These are phyloP conservation scores for Tachystola acroxantha DNA, from an alignment of 2,888 invertebrate genomes.

Conservation along the genomic window DNA sequence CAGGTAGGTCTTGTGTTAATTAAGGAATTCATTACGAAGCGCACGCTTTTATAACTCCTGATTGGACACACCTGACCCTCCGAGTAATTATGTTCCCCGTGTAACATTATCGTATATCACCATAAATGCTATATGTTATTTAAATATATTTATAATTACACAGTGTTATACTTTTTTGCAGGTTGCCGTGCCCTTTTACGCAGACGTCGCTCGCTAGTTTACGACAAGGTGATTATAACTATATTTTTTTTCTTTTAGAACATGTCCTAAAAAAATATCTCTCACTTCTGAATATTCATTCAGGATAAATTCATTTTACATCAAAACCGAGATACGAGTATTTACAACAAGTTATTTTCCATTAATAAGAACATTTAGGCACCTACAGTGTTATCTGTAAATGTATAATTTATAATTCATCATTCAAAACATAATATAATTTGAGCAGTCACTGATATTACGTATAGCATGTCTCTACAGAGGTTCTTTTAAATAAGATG, in stretches of 20 bases:
- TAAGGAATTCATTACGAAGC: constrained; percentile 5
- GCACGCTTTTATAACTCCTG: constrained; percentile 28
- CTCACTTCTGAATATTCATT: too few relatives aligned
- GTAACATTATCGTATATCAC: constrained; percentile 19
- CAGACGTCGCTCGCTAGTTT: constrained; percentile 88
- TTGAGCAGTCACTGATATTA: constrained; percentile 14
- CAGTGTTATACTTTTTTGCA: constrained; percentile 66
- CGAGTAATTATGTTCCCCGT: constrained; percentile 24
- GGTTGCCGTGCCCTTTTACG: constrained; percentile 89
- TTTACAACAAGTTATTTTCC: too few relatives aligned
- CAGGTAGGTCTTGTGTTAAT: constrained; percentile 2
- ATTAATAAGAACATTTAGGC: too few relatives aligned
- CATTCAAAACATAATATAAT: too few relatives aligned
- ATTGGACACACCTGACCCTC: constrained; percentile 34
- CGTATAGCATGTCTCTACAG: not conserved
- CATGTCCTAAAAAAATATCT: too few relatives aligned
- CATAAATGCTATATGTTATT: constrained; percentile 7
- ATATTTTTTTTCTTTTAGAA: not conserved
- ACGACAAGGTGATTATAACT: constrained; percentile 81
- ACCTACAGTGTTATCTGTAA: too few relatives aligned
- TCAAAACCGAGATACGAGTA: too few relatives aligned
- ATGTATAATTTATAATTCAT: too few relatives aligned
- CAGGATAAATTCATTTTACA: too few relatives aligned
- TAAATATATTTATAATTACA: constrained; percentile 12
- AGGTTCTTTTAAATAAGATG: not conserved